Evolutionary conservation across 2,113 vertebrate genomes (phyloP), one percentile per base, ranked within the genome.

Genomic region (Eptatretus burgeri): DNA sequence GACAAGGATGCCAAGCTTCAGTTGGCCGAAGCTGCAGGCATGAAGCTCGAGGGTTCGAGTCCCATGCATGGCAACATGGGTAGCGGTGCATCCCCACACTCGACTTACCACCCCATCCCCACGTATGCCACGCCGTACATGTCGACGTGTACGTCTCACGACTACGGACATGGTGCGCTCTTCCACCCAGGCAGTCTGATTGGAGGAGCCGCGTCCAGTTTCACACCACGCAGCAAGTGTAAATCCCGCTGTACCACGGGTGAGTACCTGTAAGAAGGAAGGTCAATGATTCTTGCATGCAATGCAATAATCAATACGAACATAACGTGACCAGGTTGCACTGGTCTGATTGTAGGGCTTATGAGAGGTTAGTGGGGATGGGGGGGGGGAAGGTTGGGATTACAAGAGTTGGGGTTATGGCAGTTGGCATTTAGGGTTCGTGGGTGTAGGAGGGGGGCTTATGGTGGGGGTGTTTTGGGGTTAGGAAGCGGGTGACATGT

Each of bases 81-180:
- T 41, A 7, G 27, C 27, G 3, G 27, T 41, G 7, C 27, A 41
- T 41, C 27, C 27, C 27, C 27, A 41, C 27, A 41, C 27, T 41
- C 27, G 7, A 41, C 27, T 60, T 20, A 60, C 56, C 56, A 60
- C 13, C 56, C 56, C 56, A 60, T 60, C 56, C n/a, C 56, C 56
- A 60, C 56, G 56, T 60, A 60, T 12, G 56, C 56, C n/a, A 20
- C 56, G 56, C n/a, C 56, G n/a, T 60, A 60, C 56, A 20, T 20
- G n/a, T 20, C 56, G n/a, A n/a, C n/a, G n/a, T n/a, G n/a, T 20
- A 17, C 56, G 56, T 20, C 56, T n/a, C 56, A 60, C 56, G 56
- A 20, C n/a, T n/a, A n/a, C 56, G n/a, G n/a, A 20, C n/a, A n/a
- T 12, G 56, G n/a, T 60, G n/a, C 56, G n/a, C 56, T 60, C 56